phyloP scores from a whole-genome alignment of 1,140 invertebrate genomes.

The Anoplophora glabripennis region DNA sequence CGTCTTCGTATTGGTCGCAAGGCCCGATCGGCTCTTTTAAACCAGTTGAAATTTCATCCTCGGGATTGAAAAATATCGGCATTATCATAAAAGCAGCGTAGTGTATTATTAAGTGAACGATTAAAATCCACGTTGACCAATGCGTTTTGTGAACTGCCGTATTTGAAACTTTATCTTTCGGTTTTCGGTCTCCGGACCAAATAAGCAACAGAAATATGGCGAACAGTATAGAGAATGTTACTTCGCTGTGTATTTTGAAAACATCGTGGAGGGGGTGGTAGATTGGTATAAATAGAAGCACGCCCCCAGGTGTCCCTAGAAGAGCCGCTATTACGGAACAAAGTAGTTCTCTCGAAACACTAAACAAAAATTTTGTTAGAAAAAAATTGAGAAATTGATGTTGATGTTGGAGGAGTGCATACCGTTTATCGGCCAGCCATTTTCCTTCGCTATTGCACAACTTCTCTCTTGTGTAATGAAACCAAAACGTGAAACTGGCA shows the following conservation, averaged over 20 bases:
- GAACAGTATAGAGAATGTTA: constrained; percentile 65
- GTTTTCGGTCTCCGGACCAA: constrained; percentile 55
- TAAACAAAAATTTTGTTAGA: constrained; percentile 7
- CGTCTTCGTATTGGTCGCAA: constrained; percentile 60
- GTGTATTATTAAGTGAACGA: constrained; percentile 53
- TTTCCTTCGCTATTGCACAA: constrained; percentile 54
- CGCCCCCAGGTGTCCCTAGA: constrained; percentile 68
- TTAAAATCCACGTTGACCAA: constrained; percentile 49
- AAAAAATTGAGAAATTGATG: neutral
- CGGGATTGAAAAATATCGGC: constrained; percentile 62
- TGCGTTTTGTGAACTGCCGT: constrained; percentile 41
- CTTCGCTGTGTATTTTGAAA: constrained; percentile 66
- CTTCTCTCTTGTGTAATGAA: constrained; percentile 57
- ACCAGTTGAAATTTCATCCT: constrained; percentile 66
- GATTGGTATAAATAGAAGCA: constrained; percentile 66
- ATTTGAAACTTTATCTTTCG: constrained; percentile 16
- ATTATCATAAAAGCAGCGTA: constrained; percentile 53
- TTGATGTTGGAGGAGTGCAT: neutral
- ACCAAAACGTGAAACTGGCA: constrained; percentile 67
- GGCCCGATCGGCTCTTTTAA: constrained; percentile 73
- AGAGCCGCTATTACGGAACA: constrained; percentile 59
- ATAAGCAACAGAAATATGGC: constrained; percentile 59
- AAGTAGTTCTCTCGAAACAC: constrained; percentile 22
- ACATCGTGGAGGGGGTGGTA: constrained; percentile 75
- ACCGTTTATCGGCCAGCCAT: constrained; percentile 52